Conservation (phyloP, 1,140 invertebrate genomes). For the Holcopasites calliopsidis region DNA sequence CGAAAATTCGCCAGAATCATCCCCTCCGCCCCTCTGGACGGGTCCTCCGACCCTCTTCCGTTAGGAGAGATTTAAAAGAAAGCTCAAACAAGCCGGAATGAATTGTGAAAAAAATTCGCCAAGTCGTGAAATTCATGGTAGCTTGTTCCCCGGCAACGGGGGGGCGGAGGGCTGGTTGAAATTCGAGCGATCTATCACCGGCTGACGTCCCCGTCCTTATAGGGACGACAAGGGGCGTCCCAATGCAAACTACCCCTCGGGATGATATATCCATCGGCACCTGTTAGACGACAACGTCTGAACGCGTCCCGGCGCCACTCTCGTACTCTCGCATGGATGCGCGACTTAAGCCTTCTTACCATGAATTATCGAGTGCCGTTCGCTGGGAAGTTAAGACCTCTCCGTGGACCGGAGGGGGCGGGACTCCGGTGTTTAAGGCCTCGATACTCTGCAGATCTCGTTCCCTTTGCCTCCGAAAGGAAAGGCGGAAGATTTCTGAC, state of each 20-base stretch:
- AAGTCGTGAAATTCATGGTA: conserved; percentile 49
- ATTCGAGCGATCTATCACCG: conserved; percentile 64
- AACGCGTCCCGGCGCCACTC: conserved; percentile 58
- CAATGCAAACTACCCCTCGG: conserved; percentile 62
- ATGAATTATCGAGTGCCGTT: conserved; percentile 64
- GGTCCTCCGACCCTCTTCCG: background rate
- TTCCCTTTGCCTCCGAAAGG: too few species aligned
- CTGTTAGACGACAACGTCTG: conserved; percentile 67
- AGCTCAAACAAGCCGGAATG: too few species aligned
- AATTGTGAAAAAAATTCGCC: conserved; percentile 25
- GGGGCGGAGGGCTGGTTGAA: conserved; percentile 45
- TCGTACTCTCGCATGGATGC: conserved; percentile 55
- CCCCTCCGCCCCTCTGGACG: too few species aligned
- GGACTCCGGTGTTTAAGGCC: too few species aligned
- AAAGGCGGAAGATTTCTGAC: too few species aligned
- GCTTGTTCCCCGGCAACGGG: conserved; percentile 17
- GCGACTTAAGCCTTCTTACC: conserved; percentile 63
- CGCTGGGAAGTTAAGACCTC: conserved; percentile 28
- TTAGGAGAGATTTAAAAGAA: too few species aligned
- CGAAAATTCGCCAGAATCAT: conserved; percentile 57
- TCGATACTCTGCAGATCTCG: too few species aligned
- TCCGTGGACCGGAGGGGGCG: too few species aligned
- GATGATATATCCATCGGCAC: conserved; percentile 69
- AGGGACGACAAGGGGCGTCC: conserved; percentile 47
- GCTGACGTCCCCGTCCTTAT: conserved; percentile 50